phyloP scores from a whole-genome alignment of 1,140 invertebrate genomes.

The Harlomillsia oculata region DNA sequence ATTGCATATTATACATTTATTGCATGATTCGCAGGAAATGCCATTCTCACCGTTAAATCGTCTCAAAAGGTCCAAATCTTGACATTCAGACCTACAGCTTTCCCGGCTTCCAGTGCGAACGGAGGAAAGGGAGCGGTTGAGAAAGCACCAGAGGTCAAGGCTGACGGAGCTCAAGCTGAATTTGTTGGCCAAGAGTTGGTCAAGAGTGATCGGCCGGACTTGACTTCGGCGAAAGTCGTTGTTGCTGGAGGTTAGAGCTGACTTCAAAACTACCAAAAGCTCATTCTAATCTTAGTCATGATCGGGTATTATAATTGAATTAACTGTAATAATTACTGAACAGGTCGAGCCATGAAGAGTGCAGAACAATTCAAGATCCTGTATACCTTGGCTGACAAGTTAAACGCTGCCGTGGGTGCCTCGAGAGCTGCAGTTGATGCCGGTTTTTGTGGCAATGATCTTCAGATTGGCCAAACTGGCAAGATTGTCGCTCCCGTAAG shows the following conservation, averaged over 20 bases:
- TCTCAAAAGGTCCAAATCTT: slow-evolving; percentile 83
- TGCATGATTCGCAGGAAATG: slow-evolving; percentile 60
- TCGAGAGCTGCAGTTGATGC: slow-evolving; percentile 98
- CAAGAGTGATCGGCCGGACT: slow-evolving; percentile 93
- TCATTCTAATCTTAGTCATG: too few relatives aligned
- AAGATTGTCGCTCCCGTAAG: slow-evolving; percentile 97
- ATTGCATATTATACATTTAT: background rate
- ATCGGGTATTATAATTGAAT: background rate
- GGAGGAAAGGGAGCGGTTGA: slow-evolving; percentile 65
- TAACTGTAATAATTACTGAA: background rate
- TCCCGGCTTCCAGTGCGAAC: slow-evolving; percentile 61
- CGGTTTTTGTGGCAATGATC: slow-evolving; percentile 95
- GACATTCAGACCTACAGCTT: slow-evolving; percentile 83
- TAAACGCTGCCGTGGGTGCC: slow-evolving; percentile 95
- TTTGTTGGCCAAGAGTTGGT: slow-evolving; percentile 84
- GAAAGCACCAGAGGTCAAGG: slow-evolving; percentile 58
- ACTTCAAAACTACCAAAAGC: background rate
- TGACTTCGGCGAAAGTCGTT: slow-evolving; percentile 82
- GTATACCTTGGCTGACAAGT: slow-evolving; percentile 92
- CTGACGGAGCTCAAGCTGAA: slow-evolving; percentile 58
- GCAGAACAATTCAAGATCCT: slow-evolving; percentile 96
- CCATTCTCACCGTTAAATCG: slow-evolving; percentile 78
- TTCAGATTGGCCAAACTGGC: slow-evolving; percentile 97
- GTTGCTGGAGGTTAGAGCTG: slow-evolving; percentile 66
- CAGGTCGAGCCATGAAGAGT: slow-evolving; percentile 88